Evolutionary conservation across 2,113 vertebrate species (phyloP), one percentile per base, ranked within the genome.

Genomic region (Sceloporus tristichus): DNA sequence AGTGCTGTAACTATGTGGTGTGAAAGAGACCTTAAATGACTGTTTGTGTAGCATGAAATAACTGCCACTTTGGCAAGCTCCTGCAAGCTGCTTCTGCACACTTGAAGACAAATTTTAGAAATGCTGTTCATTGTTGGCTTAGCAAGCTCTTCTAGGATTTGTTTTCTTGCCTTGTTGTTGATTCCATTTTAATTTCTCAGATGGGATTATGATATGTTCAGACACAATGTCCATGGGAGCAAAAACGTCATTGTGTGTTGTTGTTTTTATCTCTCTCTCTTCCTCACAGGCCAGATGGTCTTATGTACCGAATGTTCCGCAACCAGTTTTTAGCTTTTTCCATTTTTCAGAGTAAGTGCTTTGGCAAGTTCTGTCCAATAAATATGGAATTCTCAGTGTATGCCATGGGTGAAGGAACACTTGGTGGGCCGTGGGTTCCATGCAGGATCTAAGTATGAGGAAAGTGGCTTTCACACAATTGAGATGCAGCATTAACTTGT

Each of bases 291-390:
- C 99, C 99, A 0, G 98, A 99, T 87, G 98, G 98, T 91, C 95
- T 97, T 40, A 99, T 99, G 95, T 99, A 99, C 94, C 98, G 98
- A 96, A 98, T 97, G 97, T 99, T 99, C 95, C 98, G 99, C 85
- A 97, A 98, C 93, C 99, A 99, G 92, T 99, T 99, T 93, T 97
- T 99, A 94, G 98, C 98, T 0, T 99, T 99, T 95, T 99, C 98
- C 91, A 98, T 99, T 94, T 99, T 98, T 97, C 99, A 99, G 94
- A 99, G 99, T 99, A 96, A 98, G 98, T 97, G 85, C 80, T 27
- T 84, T 74, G 86, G 19, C 11, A 19, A 18, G 27, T 38, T 83
- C 29, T 53, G 1, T 66, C 10, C 8, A 10, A 76, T 23, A 53
- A 87, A 3, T n/a, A 38, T 27, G 68, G 9, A 0, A 9, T 40